Base-by-base conservation (phyloP, 2,888 invertebrate genomes). In the Agriopis marginaria region DNA sequence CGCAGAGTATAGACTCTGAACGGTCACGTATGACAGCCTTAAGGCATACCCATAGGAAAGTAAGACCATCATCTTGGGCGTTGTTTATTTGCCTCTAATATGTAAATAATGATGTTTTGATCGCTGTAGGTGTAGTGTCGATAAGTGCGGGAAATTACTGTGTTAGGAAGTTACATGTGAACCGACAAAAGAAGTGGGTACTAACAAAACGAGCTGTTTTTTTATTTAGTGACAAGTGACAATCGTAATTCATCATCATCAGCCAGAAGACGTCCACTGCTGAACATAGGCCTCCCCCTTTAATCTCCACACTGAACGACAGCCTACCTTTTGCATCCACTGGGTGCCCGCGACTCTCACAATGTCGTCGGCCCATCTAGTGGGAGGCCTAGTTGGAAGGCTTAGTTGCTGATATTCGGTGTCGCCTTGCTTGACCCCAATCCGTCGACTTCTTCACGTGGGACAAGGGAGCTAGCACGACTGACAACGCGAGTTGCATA, bases 101-200 rank as follows among this genome's bases (percentile, higher is more conserved):
- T 74, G 72, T 79, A 82, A 82, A 86, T 92, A 92, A 92, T 91
- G 90, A 79, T 75, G 66, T 78, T 86, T 88, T 91, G 88, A 91
- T 91, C 81, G 80, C 83, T 82, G 79, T 83, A 86, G 86, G 86
- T 82, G 42, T 42, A 42, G 4, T 32, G 71, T 62, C 72, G 69
- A 66, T 71, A 63, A 65, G 58, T 39, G 47, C 65, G 23, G 51
- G 65, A 58, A 65, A 62, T 65, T 61, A 54, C 60, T 55, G 60
- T 14, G n/a, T 10, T 32, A 45, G 50, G 17, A 54, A 39, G 11
- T 58, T 14, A 53, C 65, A 58, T 65, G 65, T 45, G 63, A 68
- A 68, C 54, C 42, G 49, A 42, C 61, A 42, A 60, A 58, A 50
- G 23, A 51, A 53, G 9, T 45, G 10, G 11, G 9, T 40, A 14